Evolutionary conservation across 1,140 invertebrate genomes (phyloP), one percentile per base, ranked within the genome.

Genomic region (Caenorhabditis tropicalis): DNA sequence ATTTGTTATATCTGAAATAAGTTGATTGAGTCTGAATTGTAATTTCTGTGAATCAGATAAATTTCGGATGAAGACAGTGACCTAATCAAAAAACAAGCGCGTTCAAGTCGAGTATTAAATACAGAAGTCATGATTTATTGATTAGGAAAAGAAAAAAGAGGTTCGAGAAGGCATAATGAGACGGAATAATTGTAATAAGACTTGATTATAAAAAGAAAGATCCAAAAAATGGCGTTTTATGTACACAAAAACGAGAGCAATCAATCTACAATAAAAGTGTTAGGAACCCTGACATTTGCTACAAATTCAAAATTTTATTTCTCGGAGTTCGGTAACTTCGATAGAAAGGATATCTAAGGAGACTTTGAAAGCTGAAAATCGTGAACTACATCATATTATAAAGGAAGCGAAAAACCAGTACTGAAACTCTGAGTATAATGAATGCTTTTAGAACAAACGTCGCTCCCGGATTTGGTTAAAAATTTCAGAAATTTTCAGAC

Each of bases 61-160:
- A n/a, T n/a, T n/a, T n/a, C n/a, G n/a, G n/a, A n/a, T n/a, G n/a
- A n/a, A n/a, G n/a, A n/a, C n/a, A n/a, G 65, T 0, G 19, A 31
- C 24, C 27, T 31, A 74, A 74, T 36, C 10, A 36, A 74, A 29
- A 31, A 12, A 74, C 33, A 33, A 74, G 1, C 12, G 33, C 24
- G 12, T 16, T 6, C 65, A 51, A 51, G 7, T 0, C 4, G 29
- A 33, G 27, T 29, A 51, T 24, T 51, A 16, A 43, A n/a, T 79
- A 79, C n/a, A 81, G 48, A 48, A 51, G 79, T 19, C 29, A 51
- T 48, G n/a, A 31, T 81, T 49, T 12, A 49, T 81, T 81, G 9
- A 81, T 51, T 81, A 51, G 24, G 56, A 53, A n/a, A n/a, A 53
- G 21, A n/a, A n/a, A n/a, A n/a, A n/a, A n/a, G n/a, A n/a, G n/a